Base-by-base conservation (phyloP, 2,888 invertebrate species). In the Erebia aethiops region DNA sequence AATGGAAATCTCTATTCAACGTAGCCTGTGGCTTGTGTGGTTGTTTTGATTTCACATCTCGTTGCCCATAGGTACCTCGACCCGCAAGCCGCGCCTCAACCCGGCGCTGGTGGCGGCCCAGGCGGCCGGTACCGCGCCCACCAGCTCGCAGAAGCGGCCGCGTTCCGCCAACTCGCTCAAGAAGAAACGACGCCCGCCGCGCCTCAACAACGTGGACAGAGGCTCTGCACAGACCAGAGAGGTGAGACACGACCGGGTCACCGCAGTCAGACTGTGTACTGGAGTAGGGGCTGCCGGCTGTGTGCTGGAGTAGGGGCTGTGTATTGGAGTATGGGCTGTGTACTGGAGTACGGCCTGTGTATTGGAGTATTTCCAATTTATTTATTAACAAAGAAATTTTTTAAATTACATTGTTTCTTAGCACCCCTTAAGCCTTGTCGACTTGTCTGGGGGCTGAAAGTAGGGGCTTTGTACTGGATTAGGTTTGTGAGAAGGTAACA, bases 31-130 rank as follows among this genome's bases (percentile, higher is more conserved):
- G n/a, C n/a, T n/a, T n/a, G n/a, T 11, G n/a, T n/a, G 35, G 41
- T n/a, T 21, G 16, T 58, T 41, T 11, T 11, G 56, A 18, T 21
- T 5, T 4, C 1, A 13, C 26, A 11, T 57, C 56, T 46, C 46
- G 8, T 62, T 21, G 62, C 8, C 13, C 46, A 13, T 57, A 97
- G 99, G 97, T 82, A 97, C 97, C 77, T 97, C 97, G 70, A 97
- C 97, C 78, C 95, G 97, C 83, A 99, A 99, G 92, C 99, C 99
- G 76, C 96, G 98, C 80, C 95, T 99, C 85, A 99, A 99, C 94
- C 98, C 98, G n/a, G 98, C 98, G 84, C 92, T 99, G 84, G 99
- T 97, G 81, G 98, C 99, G 67, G 98, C 98, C 84, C 99, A 99
- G 94, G 98, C 98, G 74, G 97, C 95, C 67, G 95, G 94, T 76